These are phyloP conservation scores for Dryobates pubescens DNA, from an alignment of 2,797 vertebrate genomes.

Conservation along the genomic window DNA sequence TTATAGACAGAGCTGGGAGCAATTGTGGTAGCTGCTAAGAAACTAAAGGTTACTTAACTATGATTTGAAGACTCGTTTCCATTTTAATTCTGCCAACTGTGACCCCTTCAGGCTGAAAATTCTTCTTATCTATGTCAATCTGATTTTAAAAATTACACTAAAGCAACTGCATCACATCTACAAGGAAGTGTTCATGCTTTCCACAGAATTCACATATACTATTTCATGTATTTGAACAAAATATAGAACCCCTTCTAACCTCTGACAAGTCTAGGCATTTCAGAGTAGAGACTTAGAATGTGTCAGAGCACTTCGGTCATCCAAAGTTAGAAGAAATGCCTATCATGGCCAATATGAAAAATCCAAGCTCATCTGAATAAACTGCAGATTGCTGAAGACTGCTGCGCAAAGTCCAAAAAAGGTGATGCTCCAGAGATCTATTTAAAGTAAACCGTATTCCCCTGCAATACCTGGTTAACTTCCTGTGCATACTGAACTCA, in stretches of 20 bases:
- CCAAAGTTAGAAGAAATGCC: neutral
- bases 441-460: neutral
- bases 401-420: neutral
- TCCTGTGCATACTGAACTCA: neutral
- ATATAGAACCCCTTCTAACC: neutral
- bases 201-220: neutral
- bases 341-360: neutral
- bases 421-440: neutral
- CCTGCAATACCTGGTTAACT: neutral
- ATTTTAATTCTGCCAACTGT: neutral
- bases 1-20: neutral
- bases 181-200: neutral
- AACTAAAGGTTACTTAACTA: neutral
- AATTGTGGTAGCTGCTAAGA: slow-evolving; percentile 3
- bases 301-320: neutral
- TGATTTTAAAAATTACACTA: neutral
- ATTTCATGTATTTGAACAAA: neutral
- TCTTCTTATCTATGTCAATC: neutral
- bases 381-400: neutral
- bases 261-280: neutral
- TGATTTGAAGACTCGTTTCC: neutral
- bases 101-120: neutral
- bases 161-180: neutral
- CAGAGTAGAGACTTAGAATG: neutral
- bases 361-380: neutral